Conservation (phyloP, 1,140 invertebrate genomes). For the Pseudomyrmex flavicornis region DNA sequence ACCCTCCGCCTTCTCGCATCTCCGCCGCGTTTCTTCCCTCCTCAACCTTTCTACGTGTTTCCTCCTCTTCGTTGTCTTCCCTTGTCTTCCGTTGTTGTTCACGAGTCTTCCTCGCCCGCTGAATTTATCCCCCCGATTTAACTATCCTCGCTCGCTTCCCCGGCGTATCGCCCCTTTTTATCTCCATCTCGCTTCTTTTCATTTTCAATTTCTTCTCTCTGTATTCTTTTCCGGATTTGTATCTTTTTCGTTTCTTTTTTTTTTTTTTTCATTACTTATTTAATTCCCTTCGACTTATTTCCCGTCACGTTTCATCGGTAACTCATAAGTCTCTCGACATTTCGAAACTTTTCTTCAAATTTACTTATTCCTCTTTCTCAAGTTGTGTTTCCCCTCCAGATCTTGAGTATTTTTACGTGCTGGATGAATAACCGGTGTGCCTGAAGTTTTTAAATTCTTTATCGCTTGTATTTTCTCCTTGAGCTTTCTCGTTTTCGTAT, state of each 20-base stretch:
- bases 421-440: too few relatives aligned
- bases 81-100: constrained; percentile 42
- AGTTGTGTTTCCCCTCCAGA: not conserved
- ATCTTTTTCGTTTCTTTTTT: not conserved
- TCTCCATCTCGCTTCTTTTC: not conserved
- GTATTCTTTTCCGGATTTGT: constrained; percentile 24
- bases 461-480: not conserved
- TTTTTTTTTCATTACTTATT: constrained; percentile 24
- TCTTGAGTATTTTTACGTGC: too few relatives aligned
- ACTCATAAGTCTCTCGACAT: not conserved
- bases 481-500: not conserved
- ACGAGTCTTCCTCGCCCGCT: constrained; percentile 21
- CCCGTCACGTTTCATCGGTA: not conserved
- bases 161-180: constrained; percentile 48
- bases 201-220: not conserved
- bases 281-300: not conserved
- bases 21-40: not conserved
- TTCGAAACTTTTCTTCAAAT: constrained; percentile 16
- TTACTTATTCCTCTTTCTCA: not conserved
- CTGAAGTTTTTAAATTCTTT: not conserved
- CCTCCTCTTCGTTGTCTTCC: constrained; percentile 33
- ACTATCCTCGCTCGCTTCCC: constrained; percentile 29
- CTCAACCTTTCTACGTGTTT: not conserved
- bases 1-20: constrained; percentile 45
- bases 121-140: constrained; percentile 53